phyloP scores from a whole-genome alignment of 2,113 vertebrate genomes.

The Hypocryptadius cinnamomeus region DNA sequence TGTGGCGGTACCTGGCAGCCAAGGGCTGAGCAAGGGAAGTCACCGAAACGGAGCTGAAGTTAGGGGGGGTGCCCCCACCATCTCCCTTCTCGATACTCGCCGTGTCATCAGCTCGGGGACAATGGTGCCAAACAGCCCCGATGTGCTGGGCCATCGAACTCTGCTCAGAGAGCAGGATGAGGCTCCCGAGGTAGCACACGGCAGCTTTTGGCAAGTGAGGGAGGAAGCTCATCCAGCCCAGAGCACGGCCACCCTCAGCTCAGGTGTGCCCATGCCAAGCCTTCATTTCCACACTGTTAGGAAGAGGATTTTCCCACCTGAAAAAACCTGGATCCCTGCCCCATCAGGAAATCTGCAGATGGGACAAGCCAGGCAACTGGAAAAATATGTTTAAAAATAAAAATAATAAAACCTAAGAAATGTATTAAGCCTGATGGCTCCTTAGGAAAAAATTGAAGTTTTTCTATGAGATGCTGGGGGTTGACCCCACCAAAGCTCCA shows the following conservation, averaged over 20 bases:
- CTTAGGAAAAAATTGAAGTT: accelerated
- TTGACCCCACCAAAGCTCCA: not conserved
- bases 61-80: accelerated
- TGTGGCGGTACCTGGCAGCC: accelerated
- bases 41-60: accelerated
- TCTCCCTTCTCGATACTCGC: not conserved
- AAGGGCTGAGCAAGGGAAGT: not conserved
- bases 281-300: accelerated
- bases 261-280: accelerated
- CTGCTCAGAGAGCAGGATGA: not conserved
- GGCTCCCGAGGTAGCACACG: accelerated
- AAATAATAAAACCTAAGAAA: not conserved
- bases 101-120: not conserved
- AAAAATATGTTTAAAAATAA: not conserved
- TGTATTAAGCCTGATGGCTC: not conserved
- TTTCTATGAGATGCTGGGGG: not conserved
- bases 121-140: accelerated
- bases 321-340: not conserved
- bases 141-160: accelerated
- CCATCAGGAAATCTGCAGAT: not conserved
- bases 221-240: not conserved
- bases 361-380: not conserved
- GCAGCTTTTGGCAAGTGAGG: not conserved
- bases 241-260: not conserved
- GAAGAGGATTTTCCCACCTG: not conserved